These are phyloP conservation scores for Eremophila alpestris DNA, from an alignment of 2,797 vertebrate species.

Conservation along the genomic window DNA sequence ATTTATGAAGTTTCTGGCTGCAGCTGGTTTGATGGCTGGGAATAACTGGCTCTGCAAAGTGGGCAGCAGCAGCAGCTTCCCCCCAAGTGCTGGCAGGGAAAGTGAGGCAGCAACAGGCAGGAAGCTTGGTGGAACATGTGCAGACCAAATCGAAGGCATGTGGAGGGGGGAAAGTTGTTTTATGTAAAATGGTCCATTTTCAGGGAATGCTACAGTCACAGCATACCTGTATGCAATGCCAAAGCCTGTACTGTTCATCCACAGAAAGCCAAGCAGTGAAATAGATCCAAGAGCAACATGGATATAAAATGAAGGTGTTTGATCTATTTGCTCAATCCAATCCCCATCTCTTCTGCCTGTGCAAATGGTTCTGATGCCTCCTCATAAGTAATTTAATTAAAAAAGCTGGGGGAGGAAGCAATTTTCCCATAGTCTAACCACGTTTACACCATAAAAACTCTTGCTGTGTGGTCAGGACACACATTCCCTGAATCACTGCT, in stretches of 20 bases:
- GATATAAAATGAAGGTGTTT: not conserved
- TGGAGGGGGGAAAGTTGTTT: not conserved
- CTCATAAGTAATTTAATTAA: not conserved
- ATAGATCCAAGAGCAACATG: accelerated
- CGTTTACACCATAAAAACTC: not conserved
- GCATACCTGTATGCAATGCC: not conserved
- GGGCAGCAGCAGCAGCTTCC: not conserved
- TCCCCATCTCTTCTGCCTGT: not conserved
- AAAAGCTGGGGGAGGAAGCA: accelerated
- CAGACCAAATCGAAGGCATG: not conserved
- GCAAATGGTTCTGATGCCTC: not conserved
- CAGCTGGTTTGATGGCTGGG: not conserved
- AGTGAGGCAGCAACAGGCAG: not conserved
- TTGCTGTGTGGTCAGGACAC: accelerated
- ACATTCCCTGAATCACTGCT: not conserved
- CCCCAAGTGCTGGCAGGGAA: not conserved
- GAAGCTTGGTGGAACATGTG: not conserved
- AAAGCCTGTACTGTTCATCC: not conserved
- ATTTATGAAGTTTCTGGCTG: conserved; percentile 41
- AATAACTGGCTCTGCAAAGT: not conserved
- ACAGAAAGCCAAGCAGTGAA: not conserved
- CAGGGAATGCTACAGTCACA: not conserved
- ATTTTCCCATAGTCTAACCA: not conserved
- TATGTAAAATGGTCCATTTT: not conserved
- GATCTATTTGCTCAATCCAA: not conserved